Evolutionary conservation across 2,113 vertebrate genomes (phyloP).

Genomic region (Campylomormyrus tamandua): DNA sequence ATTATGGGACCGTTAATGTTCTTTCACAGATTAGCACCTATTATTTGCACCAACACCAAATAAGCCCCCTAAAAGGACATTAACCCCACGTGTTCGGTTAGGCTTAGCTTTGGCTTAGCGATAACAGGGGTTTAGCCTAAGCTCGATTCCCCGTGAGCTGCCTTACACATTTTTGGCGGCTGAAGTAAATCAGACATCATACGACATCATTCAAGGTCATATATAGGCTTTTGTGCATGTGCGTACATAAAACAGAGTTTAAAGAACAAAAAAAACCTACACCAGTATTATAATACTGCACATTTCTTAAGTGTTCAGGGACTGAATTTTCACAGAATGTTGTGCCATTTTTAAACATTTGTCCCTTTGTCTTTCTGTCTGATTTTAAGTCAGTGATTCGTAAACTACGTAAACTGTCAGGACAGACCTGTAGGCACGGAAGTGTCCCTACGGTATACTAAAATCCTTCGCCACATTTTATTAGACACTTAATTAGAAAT

Average conservation of each 20-base stretch:
- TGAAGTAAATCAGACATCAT: conserved; percentile 12
- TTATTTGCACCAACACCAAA: conserved; percentile 30
- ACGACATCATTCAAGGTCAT: conserved; percentile 32
- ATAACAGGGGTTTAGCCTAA: conserved; percentile 27
- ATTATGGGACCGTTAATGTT: conserved; percentile 24
- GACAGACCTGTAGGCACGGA: not conserved
- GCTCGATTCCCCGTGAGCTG: not conserved
- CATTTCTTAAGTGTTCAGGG: not conserved
- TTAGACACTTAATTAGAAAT: not conserved
- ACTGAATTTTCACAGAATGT: not conserved
- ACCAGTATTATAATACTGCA: not conserved
- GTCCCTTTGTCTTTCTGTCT: not conserved
- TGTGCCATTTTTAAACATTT: not conserved
- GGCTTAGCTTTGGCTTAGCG: conserved; percentile 14
- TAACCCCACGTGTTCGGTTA: conserved; percentile 20
- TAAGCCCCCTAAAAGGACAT: conserved; percentile 19
- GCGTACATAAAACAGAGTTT: not conserved
- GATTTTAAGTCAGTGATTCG: not conserved
- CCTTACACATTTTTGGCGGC: not conserved
- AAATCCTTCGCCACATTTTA: not conserved
- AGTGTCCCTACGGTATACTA: not conserved
- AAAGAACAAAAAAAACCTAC: not conserved
- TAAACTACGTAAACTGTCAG: not conserved
- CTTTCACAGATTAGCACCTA: conserved; percentile 24
- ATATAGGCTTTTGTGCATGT: conserved; percentile 36